A percentile compares a stretch with the other conserved stretches of the same genome.
Conservation (phyloP, 2,113 vertebrate genomes). For the Grantiella picta region DNA sequence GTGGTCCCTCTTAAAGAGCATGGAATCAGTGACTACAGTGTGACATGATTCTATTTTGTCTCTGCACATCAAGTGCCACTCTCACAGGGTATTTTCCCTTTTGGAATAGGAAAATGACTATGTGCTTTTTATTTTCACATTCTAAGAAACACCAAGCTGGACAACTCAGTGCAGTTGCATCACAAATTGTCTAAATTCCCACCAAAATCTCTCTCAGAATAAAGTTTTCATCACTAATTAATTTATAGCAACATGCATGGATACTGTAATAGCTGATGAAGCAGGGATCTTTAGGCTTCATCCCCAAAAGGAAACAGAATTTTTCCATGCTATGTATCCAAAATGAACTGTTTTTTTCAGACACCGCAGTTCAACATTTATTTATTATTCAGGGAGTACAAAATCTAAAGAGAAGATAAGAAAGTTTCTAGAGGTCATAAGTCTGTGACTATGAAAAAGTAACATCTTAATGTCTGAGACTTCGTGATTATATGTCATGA, state of each 20-base stretch:
- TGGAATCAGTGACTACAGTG: neutral
- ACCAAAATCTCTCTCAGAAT: neutral
- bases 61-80: neutral
- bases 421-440: neutral
- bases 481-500: neutral
- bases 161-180: neutral
- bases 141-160: neutral
- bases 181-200: neutral
- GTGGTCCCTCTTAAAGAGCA: slow-evolving; percentile 71
- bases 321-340: neutral
- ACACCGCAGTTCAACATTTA: neutral
- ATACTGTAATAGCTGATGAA: neutral
- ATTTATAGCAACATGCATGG: neutral
- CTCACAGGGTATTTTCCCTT: neutral
- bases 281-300: neutral
- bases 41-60: neutral
- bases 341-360: neutral
- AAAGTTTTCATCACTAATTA: neutral
- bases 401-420: neutral
- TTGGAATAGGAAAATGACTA: neutral
- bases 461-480: neutral
- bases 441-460: neutral
- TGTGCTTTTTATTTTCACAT: neutral
- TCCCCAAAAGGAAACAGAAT: neutral
- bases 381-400: neutral